A percentile compares a stretch with the other conserved stretches of the same genome.
phyloP scores from a whole-genome alignment of 2,113 vertebrate genomes.

The Tauraco erythrolophus region DNA sequence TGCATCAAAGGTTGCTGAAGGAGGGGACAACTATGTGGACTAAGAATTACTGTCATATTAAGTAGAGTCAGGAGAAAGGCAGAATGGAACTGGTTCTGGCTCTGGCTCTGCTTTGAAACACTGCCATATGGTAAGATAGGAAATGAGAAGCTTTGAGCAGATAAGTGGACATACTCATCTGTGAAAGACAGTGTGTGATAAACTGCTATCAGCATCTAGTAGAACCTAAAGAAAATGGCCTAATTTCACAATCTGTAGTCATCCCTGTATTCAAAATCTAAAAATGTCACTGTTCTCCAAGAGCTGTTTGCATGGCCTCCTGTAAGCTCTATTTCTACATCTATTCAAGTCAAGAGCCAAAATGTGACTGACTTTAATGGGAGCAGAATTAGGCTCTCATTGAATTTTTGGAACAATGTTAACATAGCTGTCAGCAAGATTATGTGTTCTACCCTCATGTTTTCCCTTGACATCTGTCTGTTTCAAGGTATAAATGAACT shows the following conservation, averaged over 20 bases:
- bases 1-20: neutral
- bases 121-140: neutral
- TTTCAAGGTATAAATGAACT: conserved; percentile 56
- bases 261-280: neutral
- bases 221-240: neutral
- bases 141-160: neutral
- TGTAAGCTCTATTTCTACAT: neutral
- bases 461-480: conserved; percentile 7
- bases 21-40: neutral
- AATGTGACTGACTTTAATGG: conserved; percentile 36
- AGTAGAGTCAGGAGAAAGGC: neutral
- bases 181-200: neutral
- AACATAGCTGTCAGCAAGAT: conserved; percentile 34
- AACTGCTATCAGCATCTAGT: neutral
- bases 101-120: neutral
- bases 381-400: conserved; percentile 36
- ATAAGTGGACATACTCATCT: neutral
- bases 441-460: conserved; percentile 19
- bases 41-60: neutral
- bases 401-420: conserved; percentile 41
- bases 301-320: neutral
- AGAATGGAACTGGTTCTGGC: neutral
- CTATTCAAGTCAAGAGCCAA: neutral
- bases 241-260: neutral
- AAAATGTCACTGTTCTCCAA: neutral